Evolutionary conservation across 1,140 invertebrate species (phyloP).

Genomic region (Rhopalosiphum maidis): DNA sequence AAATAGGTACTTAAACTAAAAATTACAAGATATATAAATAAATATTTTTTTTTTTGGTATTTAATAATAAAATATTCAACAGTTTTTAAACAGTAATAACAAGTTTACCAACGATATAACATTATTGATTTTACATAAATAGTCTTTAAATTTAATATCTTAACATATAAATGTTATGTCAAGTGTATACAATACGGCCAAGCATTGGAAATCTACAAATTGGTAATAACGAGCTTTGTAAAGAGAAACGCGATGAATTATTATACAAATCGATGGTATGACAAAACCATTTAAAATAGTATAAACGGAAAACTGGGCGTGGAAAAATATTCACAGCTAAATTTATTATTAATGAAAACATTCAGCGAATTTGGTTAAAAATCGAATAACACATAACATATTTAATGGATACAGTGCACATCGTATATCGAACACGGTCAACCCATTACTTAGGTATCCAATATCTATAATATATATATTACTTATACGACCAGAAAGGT

Average conservation of each 20-base stretch:
- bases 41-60: neutral
- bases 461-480: neutral
- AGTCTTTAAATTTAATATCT: neutral
- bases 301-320: neutral
- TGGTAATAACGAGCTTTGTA: neutral
- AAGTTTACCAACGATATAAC: neutral
- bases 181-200: neutral
- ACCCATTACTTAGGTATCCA: neutral
- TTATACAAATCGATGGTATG: neutral
- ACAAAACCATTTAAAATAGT: neutral
- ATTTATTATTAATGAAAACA: conserved; percentile 1
- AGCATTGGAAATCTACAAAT: neutral
- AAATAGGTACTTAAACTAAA: neutral
- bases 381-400: neutral
- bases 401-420: neutral
- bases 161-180: neutral
- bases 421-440: neutral
- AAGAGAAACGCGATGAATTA: neutral
- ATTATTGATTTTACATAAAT: neutral
- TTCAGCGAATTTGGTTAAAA: neutral
- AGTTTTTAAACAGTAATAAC: neutral
- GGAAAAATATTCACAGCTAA: neutral
- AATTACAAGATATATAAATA: neutral
- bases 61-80: neutral
- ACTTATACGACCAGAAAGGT: neutral